Base-by-base conservation (phyloP, 2,888 invertebrate genomes). In the Nemotelus nigrinus region DNA sequence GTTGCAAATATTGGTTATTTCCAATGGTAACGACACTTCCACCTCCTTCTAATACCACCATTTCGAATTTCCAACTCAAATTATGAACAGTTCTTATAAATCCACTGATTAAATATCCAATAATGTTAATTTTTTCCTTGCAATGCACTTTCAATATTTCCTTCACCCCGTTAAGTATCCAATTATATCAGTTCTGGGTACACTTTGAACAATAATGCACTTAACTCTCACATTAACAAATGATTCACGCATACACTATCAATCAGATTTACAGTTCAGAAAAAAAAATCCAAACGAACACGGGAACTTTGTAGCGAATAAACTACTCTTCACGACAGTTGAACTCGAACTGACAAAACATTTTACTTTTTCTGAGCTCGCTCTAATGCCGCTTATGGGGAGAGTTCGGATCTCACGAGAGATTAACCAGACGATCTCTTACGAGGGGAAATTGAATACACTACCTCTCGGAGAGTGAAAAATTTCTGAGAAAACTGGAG, bases 1-100 rank as follows among this genome's bases (percentile, higher is more conserved):
- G 97, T 88, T 96, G 95, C 83, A 98, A 90, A 88, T 98, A 98
- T 90, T 97, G 97, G 89, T 96, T 96, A 84, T 93, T 94, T 87
- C 94, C 93, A 83, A 93, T 92, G 85, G 95, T 92, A 90, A 95
- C 92, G 92, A 96, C 93, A 90, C 93, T 93, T 89, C 93, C 93
- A 90, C 94, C 93, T 89, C 94, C 93, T 92, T 96, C 95, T 89
- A 96, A 91, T 88, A 96, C 95, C 90, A 95, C 95, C 96, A 96
- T 96, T 25, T 25, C 25, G 25, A 25, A 25, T 25, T 79, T 82
- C 81, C 44, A 4, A 25, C 39, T n/a, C n/a, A 8, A 58, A 0
- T 58, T n/a, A 25, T 25, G 25, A 25, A 25, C 25, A 25, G 25
- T 25, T 25, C 25, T 25, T 25, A 25, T 25, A 25, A 25, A 25